Evolutionary conservation across 2,888 invertebrate genomes (phyloP).

Genomic region (Eristalis arbustorum): DNA sequence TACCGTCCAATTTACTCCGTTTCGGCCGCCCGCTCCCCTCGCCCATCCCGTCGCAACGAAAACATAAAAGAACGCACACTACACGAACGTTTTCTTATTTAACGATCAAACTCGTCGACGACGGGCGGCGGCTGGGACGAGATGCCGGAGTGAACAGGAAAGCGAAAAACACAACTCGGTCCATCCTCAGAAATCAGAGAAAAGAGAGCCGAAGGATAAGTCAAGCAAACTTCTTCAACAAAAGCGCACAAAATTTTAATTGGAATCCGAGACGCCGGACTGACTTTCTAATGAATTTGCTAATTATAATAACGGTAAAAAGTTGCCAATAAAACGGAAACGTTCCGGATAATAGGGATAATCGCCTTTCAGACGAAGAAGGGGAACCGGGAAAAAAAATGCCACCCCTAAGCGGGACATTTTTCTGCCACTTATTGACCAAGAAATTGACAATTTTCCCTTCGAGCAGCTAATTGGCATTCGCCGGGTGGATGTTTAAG

Average conservation of each 20-base stretch:
- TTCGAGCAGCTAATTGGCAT: constrained; percentile 60
- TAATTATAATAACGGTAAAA: constrained; percentile 69
- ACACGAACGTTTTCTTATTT: constrained; percentile 61
- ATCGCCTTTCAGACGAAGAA: constrained; percentile 46
- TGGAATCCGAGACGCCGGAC: constrained; percentile 69
- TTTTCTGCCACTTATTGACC: constrained; percentile 58
- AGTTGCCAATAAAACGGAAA: constrained; percentile 46
- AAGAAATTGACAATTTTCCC: constrained; percentile 64
- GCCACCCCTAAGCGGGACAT: background rate
- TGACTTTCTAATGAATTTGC: constrained; percentile 72
- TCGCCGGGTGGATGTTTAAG: background rate
- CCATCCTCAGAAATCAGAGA: background rate
- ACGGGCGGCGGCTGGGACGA: background rate
- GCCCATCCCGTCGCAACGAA: background rate
- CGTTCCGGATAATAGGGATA: constrained; percentile 62
- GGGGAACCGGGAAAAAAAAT: constrained; percentile 6
- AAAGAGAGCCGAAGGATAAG: background rate
- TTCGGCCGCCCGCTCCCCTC: background rate
- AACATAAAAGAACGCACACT: constrained; percentile 10
- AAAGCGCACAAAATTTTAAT: constrained; percentile 64
- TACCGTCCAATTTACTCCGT: constrained; percentile 37
- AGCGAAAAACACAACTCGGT: background rate
- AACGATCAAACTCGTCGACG: constrained; percentile 53
- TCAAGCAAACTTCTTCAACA: constrained; percentile 5
- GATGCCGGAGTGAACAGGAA: background rate